Percentiles rank a stretch among this genome's conserved stretches.
phyloP scores from a whole-genome alignment of 2,888 invertebrate genomes.

The Folsomia manolachei region DNA sequence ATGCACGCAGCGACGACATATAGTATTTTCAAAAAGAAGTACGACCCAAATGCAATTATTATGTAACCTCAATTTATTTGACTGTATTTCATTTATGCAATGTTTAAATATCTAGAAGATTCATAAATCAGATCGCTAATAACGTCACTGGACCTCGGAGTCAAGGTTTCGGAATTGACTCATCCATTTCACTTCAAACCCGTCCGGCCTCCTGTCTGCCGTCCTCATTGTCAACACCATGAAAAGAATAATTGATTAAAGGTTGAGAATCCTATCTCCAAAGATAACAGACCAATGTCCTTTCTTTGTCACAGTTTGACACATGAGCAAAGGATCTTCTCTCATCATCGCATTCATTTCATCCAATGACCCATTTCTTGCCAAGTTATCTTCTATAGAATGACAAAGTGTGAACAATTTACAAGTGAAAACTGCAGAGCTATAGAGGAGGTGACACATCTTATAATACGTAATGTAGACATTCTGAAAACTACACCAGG shows the following conservation, averaged over 20 bases:
- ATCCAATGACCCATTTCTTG: constrained; percentile 14
- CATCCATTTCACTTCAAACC: constrained; percentile 9
- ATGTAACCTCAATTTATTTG: too few relatives aligned
- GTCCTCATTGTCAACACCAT: not conserved
- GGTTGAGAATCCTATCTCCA: constrained; percentile 11
- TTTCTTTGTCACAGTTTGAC: not conserved
- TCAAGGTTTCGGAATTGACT: constrained; percentile 8
- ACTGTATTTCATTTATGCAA: too few relatives aligned
- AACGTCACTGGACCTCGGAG: too few relatives aligned
- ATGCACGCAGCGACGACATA: too few relatives aligned
- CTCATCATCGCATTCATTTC: not conserved
- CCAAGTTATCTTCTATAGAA: not conserved
- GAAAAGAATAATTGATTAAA: constrained; percentile 10
- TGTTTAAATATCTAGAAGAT: too few relatives aligned
- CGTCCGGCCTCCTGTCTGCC: constrained; percentile 1
- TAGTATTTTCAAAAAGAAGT: too few relatives aligned
- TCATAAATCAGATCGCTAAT: too few relatives aligned
- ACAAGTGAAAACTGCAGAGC: not conserved
- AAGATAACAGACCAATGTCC: not conserved
- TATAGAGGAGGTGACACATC: not conserved
- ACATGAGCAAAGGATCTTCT: not conserved
- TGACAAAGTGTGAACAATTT: constrained; percentile 9
- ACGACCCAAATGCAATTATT: too few relatives aligned
- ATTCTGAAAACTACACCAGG: not conserved
- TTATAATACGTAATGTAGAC: not conserved